phyloP scores from a whole-genome alignment of 2,888 invertebrate species.

The Synergus japonicus region DNA sequence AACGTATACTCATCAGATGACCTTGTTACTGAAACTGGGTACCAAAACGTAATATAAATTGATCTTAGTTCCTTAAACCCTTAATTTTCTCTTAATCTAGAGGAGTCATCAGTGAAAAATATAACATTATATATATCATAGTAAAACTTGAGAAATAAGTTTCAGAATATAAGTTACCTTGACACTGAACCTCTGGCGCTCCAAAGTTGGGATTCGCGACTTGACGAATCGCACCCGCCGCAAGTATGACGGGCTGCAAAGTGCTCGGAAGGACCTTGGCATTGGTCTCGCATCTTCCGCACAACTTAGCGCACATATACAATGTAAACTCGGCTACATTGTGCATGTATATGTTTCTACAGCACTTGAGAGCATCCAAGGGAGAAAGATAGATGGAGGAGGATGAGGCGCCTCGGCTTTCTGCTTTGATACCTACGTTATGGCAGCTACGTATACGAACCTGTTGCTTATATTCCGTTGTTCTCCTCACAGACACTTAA shows the following conservation, averaged over 20 bases:
- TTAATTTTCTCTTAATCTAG: too few species aligned
- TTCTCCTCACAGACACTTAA: conserved; percentile 57
- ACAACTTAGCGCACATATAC: conserved; percentile 59
- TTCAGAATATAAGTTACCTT: background rate
- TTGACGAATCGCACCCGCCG: conserved; percentile 2
- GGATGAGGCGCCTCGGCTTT: conserved; percentile 51
- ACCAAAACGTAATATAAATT: too few species aligned
- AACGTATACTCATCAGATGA: too few species aligned
- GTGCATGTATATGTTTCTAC: conserved; percentile 45
- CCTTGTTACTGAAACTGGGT: too few species aligned
- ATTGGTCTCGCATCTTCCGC: conserved; percentile 62
- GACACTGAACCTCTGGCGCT: background rate
- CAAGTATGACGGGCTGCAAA: conserved; percentile 49
- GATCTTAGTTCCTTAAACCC: too few species aligned
- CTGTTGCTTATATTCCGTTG: conserved; percentile 72
- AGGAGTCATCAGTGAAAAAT: too few species aligned
- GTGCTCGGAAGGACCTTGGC: conserved; percentile 65
- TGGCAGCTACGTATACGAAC: conserved; percentile 62
- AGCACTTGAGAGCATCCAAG: conserved; percentile 47
- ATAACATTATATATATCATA: background rate
- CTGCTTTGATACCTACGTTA: conserved; percentile 64
- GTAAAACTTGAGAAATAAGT: background rate
- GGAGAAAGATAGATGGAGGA: conserved; percentile 51
- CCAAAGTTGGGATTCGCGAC: background rate
- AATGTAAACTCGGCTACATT: conserved; percentile 44